Base-by-base conservation (phyloP, 2,888 invertebrate species). In the Cosmorhoe ocellata region DNA sequence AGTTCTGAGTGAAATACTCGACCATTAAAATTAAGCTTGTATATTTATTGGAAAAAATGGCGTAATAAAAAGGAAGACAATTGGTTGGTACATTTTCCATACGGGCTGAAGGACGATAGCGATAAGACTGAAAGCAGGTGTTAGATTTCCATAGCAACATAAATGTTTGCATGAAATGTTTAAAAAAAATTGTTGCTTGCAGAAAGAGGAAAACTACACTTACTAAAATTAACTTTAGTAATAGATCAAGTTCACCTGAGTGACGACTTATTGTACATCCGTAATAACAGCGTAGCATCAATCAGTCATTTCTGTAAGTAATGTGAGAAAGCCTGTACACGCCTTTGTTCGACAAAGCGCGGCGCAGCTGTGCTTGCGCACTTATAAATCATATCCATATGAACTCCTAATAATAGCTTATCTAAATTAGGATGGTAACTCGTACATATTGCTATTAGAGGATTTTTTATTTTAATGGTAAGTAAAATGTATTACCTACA, bases 231-330 rank as follows among this genome's bases (percentile, higher is more conserved):
- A n/a, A n/a, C n/a, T n/a, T n/a, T n/a, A 18, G 24, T 24, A 7
- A 4, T 3, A 24, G 7, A 7, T 24, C 7, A 24, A 4, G 1
- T 3, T 7, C 1, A 4, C 3, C 52, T 47, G 34, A 60, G 46
- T 53, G 65, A 59, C 51, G 59, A 58, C 56, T 57, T 62, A 58
- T 63, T 51, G 53, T 61, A 67, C 66, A 60, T 61, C 47, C 54
- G 69, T 67, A 74, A 71, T 67, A 69, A 64, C 65, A 67, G 58
- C 63, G 65, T 67, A 48, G 59, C 63, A 69, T 68, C 77, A 69
- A 82, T 84, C 84, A 76, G 72, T 84, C 84, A 84, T 81, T 76
- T 74, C 71, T 66, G 63, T 82, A 83, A 84, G 76, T 80, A 79
- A 82, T 84, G 84, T 86, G 86, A 78, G 84, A 86, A 85, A 74